phyloP scores from a whole-genome alignment of 1,140 invertebrate species.

The Centruroides sculpturatus region DNA sequence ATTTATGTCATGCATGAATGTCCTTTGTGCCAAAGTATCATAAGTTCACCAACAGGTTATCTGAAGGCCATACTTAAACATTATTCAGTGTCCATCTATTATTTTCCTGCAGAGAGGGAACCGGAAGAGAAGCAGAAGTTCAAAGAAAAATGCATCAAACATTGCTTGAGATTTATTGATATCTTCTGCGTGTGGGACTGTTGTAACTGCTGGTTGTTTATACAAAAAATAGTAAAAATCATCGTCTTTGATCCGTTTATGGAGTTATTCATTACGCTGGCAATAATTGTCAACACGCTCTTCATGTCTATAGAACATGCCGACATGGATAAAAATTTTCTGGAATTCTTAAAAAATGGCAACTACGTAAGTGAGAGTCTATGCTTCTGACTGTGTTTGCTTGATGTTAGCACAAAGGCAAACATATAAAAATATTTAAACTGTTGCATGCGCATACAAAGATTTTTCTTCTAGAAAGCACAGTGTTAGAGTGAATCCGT shows the following conservation, averaged over 20 bases:
- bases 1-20: constrained; percentile 6
- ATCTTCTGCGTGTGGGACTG: constrained; percentile 96
- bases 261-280: constrained; percentile 93
- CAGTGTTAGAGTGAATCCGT: no score
- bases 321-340: constrained; percentile 78
- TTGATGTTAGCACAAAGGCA: neutral
- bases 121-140: constrained; percentile 67
- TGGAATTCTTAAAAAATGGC: constrained; percentile 64
- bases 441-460: no score
- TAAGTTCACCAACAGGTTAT: constrained; percentile 11
- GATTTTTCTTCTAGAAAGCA: no score
- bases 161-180: constrained; percentile 63
- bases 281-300: constrained; percentile 92
- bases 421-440: no score
- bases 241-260: constrained; percentile 96
- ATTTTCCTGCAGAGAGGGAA: constrained; percentile 21
- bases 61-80: constrained; percentile 18
- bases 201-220: constrained; percentile 74
- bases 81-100: constrained; percentile 22
- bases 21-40: constrained; percentile 3
- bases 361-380: constrained; percentile 66
- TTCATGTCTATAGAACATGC: constrained; percentile 98
- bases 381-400: neutral
- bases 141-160: constrained; percentile 64
- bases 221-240: constrained; percentile 73